Evolutionary conservation across 1,140 invertebrate genomes (phyloP), one percentile per base, ranked within the genome.

Genomic region (Drosophila kikkawai): DNA sequence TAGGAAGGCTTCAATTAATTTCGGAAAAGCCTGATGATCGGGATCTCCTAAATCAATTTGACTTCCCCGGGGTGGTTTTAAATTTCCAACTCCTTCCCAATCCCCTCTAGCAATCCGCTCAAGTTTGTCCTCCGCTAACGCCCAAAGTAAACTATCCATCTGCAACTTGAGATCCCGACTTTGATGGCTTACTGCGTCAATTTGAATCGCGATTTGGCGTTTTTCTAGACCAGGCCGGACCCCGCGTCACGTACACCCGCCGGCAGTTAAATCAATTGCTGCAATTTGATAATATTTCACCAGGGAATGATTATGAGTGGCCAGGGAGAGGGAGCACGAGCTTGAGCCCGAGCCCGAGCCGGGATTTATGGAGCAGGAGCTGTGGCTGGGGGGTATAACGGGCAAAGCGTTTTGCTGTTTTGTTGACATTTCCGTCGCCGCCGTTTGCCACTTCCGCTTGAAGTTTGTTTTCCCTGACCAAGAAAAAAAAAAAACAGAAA

Each of bases 281-380:
- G 79, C 81, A 85, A 87, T 88, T 88, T 88, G 81, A 88, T 88
- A 88, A 88, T 88, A 90, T 88, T 88, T 90, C 84, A 90, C 78
- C 84, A 68, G 84, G 84, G 85, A 88, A 88, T 88, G 78, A 88
- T 88, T 88, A 90, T 84, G 74, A 84, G 65, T 70, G 61, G 74
- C 51, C 51, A 42, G 51, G 48, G 37, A 55, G 56, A 55, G 19
- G 69, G 29, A 59, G 50, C 36, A 11, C 37, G 32, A 60, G 22
- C 8, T 32, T 22, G 26, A 66, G 66, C 44, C 17, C 29, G 42
- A 34, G 41, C 41, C 41, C 8, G 42, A 65, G 65, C 53, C 9
- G 44, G 68, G 69, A 73, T 73, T 73, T 73, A 67, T 67, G 74
- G 36, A 64, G 58, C 55, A 36, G 44, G 5, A 50, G 11, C 19